These are phyloP conservation scores for Halyomorpha halys DNA, from an alignment of 1,140 invertebrate species.

Conservation along the genomic window DNA sequence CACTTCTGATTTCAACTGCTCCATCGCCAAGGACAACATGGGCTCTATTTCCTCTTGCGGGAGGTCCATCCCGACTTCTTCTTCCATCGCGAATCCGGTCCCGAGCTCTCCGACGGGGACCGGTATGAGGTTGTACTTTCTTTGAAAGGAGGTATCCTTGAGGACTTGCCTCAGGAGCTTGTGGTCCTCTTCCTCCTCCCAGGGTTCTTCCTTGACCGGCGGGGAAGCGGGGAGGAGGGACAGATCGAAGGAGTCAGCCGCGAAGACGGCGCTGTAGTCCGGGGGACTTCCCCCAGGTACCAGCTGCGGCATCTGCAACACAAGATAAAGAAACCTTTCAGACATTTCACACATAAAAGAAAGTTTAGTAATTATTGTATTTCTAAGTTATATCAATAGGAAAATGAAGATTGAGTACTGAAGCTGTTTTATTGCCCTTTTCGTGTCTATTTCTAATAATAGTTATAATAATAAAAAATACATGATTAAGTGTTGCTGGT, in stretches of 20 bases:
- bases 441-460: too few relatives aligned
- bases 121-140: slow-evolving; percentile 65
- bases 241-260: slow-evolving; percentile 57
- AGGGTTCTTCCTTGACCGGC: slow-evolving; percentile 28
- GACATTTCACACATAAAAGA: too few relatives aligned
- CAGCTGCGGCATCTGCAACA: slow-evolving; percentile 68
- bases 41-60: slow-evolving; percentile 67
- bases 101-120: slow-evolving; percentile 47
- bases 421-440: too few relatives aligned
- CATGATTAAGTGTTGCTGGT: too few relatives aligned
- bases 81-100: slow-evolving; percentile 43
- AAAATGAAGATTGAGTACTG: too few relatives aligned
- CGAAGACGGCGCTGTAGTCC: slow-evolving; percentile 48
- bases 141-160: slow-evolving; percentile 71
- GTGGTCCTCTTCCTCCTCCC: slow-evolving; percentile 37
- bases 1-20: slow-evolving; percentile 74
- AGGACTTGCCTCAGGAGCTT: slow-evolving; percentile 67
- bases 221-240: slow-evolving; percentile 41
- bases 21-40: slow-evolving; percentile 71
- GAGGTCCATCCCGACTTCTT: slow-evolving; percentile 48
- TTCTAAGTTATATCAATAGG: too few relatives aligned
- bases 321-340: neutral
- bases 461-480: too few relatives aligned
- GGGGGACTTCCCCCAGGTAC: slow-evolving; percentile 58
- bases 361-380: too few relatives aligned